phyloP scores from a whole-genome alignment of 2,888 invertebrate species.

The Stenoptilia bipunctidactyla region DNA sequence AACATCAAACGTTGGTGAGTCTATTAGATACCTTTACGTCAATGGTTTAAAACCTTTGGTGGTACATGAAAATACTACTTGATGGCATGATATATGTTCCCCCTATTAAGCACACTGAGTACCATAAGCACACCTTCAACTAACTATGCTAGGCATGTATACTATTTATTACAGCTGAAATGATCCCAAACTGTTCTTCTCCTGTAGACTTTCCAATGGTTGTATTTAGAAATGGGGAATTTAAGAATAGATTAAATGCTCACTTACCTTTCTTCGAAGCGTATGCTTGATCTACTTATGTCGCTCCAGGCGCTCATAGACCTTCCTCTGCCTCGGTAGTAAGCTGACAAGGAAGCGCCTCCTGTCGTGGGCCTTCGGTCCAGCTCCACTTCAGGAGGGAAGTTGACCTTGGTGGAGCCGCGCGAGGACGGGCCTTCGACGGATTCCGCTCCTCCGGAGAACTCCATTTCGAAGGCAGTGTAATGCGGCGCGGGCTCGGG shows the following conservation, averaged over 20 bases:
- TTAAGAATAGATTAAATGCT: neutral
- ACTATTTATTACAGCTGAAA: neutral
- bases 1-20: slow-evolving; percentile 34
- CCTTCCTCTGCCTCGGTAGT: slow-evolving; percentile 72
- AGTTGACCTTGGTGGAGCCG: slow-evolving; percentile 75
- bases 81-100: neutral
- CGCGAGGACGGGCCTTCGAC: slow-evolving; percentile 53
- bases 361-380: slow-evolving; percentile 57
- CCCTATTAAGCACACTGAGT: neutral
- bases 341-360: slow-evolving; percentile 49
- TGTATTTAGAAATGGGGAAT: no score
- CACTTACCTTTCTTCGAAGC: slow-evolving; percentile 81
- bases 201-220: neutral
- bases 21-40: slow-evolving; percentile 29
- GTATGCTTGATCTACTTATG: slow-evolving; percentile 86
- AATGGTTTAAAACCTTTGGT: slow-evolving; percentile 13
- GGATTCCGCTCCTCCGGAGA: slow-evolving; percentile 53
- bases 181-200: neutral
- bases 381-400: slow-evolving; percentile 69
- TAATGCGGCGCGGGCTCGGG: slow-evolving; percentile 53
- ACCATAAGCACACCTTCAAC: neutral
- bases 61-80: slow-evolving; percentile 15
- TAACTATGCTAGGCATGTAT: neutral
- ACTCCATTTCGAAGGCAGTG: slow-evolving; percentile 57
- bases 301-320: slow-evolving; percentile 93